Conservation (phyloP, 2,797 vertebrate species). For the Phalanger gymnotis region DNA sequence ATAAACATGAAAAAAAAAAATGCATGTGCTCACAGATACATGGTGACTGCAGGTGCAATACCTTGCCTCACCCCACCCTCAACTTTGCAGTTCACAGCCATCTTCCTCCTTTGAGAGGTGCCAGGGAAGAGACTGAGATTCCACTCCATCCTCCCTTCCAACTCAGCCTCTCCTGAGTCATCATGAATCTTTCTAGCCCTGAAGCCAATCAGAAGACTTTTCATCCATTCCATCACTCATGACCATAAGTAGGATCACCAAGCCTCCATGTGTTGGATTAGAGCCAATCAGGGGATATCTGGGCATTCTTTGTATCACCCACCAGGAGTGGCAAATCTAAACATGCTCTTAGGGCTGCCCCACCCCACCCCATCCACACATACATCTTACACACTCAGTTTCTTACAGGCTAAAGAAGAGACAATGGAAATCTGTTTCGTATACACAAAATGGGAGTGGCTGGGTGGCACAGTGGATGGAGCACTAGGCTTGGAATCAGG, state of each 20-base stretch:
- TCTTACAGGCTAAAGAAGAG: conserved; percentile 42
- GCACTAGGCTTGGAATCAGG: background rate
- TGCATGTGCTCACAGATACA: background rate
- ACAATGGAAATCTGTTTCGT: conserved; percentile 39
- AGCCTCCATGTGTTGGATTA: background rate
- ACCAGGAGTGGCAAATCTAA: background rate
- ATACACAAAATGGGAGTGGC: background rate
- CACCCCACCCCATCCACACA: background rate
- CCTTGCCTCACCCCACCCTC: background rate
- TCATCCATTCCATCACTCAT: background rate
- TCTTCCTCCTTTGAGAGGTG: background rate
- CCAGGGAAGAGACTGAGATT: background rate
- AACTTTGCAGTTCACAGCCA: background rate
- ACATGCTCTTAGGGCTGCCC: background rate
- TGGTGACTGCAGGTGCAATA: background rate
- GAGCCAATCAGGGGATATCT: background rate
- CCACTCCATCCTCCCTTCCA: background rate
- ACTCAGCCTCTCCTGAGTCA: background rate
- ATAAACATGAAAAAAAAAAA: background rate
- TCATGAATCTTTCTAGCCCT: background rate
- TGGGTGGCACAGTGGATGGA: background rate
- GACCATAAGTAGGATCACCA: background rate
- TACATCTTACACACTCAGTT: conserved; percentile 25
- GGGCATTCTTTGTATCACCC: background rate
- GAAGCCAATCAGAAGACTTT: background rate